Percentiles rank a stretch among this genome's conserved stretches.
These are phyloP conservation scores for Neoaliturus tenellus DNA, from an alignment of 2,888 invertebrate genomes.

Conservation along the genomic window DNA sequence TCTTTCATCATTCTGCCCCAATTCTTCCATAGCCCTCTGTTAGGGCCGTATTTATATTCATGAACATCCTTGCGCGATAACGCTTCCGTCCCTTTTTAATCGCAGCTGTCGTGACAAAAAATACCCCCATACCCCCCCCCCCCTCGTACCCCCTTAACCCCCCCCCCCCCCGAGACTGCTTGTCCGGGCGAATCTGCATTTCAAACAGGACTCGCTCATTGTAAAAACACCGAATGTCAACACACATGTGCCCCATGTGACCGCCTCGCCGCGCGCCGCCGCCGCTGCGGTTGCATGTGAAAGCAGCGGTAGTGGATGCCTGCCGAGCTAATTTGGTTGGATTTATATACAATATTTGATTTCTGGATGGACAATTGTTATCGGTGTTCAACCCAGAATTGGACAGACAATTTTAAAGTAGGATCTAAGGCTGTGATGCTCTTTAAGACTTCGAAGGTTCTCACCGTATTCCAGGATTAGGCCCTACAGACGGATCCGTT, in stretches of 20 bases:
- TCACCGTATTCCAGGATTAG: too few species aligned
- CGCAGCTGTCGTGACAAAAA: conserved; percentile 38
- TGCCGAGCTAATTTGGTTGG: too few species aligned
- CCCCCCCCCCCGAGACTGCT: neutral
- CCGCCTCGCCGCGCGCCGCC: neutral
- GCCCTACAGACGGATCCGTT: too few species aligned
- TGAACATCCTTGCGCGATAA: conserved; percentile 23
- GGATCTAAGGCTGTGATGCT: too few species aligned
- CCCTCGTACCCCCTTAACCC: neutral
- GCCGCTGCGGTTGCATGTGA: too few species aligned
- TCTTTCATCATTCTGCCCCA: conserved; percentile 27
- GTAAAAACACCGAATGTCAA: neutral
- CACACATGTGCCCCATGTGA: neutral
- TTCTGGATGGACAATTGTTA: too few species aligned
- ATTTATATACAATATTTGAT: too few species aligned
- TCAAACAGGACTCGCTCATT: conserved; percentile 3
- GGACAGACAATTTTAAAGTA: too few species aligned
- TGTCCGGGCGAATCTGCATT: conserved; percentile 13
- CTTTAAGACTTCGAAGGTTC: too few species aligned
- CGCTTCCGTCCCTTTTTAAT: conserved; percentile 25
- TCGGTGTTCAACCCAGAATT: too few species aligned
- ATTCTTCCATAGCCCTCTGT: conserved; percentile 15
- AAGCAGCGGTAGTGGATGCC: too few species aligned
- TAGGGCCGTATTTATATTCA: conserved; percentile 26
- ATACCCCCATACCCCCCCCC: neutral